Evolutionary conservation across 2,113 vertebrate species (phyloP).

Genomic region (Lampris incognitus): DNA sequence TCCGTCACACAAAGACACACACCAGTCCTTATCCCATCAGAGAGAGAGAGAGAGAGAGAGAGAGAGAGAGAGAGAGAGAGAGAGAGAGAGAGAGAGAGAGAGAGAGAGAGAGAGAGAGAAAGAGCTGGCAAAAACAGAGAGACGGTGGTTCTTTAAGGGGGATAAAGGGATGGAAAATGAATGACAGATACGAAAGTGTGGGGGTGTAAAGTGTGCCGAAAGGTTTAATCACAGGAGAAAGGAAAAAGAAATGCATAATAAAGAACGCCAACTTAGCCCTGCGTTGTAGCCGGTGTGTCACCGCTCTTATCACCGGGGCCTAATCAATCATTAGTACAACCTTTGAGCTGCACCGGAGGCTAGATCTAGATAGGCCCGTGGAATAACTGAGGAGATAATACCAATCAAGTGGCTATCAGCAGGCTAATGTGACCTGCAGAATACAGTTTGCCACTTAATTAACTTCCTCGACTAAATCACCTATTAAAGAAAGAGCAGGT

Average conservation of each 20-base stretch:
- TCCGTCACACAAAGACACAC: conserved; percentile 75
- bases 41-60: conserved; percentile 45
- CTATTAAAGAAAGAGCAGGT: conserved; percentile 31
- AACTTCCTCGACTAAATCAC: conserved; percentile 12
- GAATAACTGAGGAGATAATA: conserved; percentile 3
- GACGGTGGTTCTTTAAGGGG: conserved; percentile 40
- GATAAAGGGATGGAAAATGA: conserved; percentile 23
- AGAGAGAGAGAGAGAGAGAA: conserved; percentile 1
- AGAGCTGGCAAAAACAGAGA: conserved; percentile 43
- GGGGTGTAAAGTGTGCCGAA: conserved; percentile 16
- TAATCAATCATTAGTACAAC: conserved; percentile 55
- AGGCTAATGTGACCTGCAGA: conserved; percentile 52
- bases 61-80: background rate
- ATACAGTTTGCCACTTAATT: background rate
- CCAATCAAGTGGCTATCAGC: conserved; percentile 12
- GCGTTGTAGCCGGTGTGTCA: background rate
- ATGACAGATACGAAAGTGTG: conserved; percentile 32
- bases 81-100: conserved; percentile 50
- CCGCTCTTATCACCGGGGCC: conserved; percentile 33
- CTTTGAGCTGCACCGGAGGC: conserved; percentile 30
- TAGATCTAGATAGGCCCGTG: conserved; percentile 26
- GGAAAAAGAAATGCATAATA: background rate
- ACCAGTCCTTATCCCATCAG: conserved; percentile 71
- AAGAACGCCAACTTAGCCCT: conserved; percentile 10
- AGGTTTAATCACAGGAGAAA: conserved; percentile 37